Percentiles rank a stretch among this genome's conserved stretches.
Evolutionary conservation across 2,888 invertebrate genomes (phyloP).

Genomic region (Trichopria drosophilae): DNA sequence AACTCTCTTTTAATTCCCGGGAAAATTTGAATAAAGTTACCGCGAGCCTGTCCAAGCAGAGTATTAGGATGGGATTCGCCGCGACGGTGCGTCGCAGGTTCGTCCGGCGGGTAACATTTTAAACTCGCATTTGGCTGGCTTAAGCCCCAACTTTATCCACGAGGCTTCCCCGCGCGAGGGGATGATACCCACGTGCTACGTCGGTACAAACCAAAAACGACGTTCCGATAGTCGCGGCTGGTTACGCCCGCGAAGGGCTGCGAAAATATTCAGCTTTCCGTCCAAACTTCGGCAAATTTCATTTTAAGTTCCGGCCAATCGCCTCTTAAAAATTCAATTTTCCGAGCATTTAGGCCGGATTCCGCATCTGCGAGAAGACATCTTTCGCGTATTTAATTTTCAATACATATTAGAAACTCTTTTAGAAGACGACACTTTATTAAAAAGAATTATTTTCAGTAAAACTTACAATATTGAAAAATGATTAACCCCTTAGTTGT

Average conservation of each 20-base stretch:
- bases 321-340: too few relatives aligned
- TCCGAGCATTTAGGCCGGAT: too few relatives aligned
- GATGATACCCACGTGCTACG: constrained; percentile 32
- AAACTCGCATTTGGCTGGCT: constrained; percentile 58
- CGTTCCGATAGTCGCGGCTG: constrained; percentile 26
- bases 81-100: constrained; percentile 35
- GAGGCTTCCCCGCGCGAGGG: constrained; percentile 33
- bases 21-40: constrained; percentile 54
- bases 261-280: constrained; percentile 4
- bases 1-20: constrained; percentile 52
- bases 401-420: too few relatives aligned
- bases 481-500: too few relatives aligned
- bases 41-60: constrained; percentile 41
- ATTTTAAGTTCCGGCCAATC: too few relatives aligned
- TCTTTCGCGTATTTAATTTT: too few relatives aligned
- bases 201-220: constrained; percentile 34
- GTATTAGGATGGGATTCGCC: constrained; percentile 45
- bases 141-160: constrained; percentile 54
- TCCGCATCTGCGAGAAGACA: too few relatives aligned
- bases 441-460: too few relatives aligned
- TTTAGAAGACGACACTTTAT: too few relatives aligned
- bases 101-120: constrained; percentile 43
- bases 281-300: too few relatives aligned
- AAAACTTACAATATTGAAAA: too few relatives aligned
- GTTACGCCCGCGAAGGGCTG: constrained; percentile 11